Conservation (phyloP, 2,113 vertebrate genomes). For the Morphnarchus princeps region DNA sequence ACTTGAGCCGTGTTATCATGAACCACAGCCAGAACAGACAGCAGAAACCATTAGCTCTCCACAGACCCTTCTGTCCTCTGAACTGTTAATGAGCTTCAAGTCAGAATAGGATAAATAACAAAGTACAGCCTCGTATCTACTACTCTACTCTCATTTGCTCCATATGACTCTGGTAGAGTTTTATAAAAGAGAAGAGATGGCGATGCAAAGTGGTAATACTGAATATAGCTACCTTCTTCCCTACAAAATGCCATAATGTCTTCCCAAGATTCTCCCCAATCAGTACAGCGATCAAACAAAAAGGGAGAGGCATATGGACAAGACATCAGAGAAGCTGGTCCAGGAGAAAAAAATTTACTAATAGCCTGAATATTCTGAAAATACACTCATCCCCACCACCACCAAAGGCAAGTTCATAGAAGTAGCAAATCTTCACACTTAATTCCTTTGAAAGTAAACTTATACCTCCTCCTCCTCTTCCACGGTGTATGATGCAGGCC, state of each 20-base stretch:
- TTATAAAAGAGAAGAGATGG: background rate
- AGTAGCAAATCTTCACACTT: background rate
- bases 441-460: background rate
- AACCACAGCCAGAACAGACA: background rate
- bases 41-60: background rate
- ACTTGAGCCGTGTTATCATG: fast-evolving
- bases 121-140: background rate
- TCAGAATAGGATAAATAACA: background rate
- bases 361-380: background rate
- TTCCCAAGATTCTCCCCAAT: background rate
- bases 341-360: background rate
- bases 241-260: background rate
- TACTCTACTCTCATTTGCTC: background rate
- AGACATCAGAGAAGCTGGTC: background rate
- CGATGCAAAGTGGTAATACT: background rate
- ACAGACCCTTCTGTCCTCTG: background rate
- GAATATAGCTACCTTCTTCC: background rate
- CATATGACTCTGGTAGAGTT: background rate
- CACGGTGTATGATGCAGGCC: background rate
- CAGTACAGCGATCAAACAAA: background rate
- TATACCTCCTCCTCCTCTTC: background rate
- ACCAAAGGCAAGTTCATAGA: background rate
- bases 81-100: background rate
- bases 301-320: background rate
- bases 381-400: background rate